Conservation (phyloP, 2,113 vertebrate species). For the Bungarus multicinctus region DNA sequence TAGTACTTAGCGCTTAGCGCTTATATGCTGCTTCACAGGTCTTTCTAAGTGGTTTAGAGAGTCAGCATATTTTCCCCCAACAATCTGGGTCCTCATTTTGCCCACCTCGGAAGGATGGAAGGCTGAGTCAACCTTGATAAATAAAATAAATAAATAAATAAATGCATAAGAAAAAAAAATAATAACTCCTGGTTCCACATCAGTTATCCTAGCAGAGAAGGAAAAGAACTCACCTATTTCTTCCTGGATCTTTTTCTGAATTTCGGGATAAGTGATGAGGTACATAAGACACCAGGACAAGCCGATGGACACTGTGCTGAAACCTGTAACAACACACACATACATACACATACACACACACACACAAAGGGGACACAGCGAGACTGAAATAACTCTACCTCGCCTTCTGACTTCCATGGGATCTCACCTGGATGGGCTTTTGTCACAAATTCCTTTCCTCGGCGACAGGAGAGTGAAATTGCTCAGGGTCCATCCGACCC, state of each 20-base stretch:
- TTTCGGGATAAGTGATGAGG: constrained; percentile 72
- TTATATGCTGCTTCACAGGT: too few species aligned
- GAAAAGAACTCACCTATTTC: constrained; percentile 79
- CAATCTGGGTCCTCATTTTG: too few species aligned
- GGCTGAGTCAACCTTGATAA: too few species aligned
- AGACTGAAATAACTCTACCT: not conserved
- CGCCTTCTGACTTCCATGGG: not conserved
- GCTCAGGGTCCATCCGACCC: not conserved
- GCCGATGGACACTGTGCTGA: constrained; percentile 84
- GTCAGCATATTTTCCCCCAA: too few species aligned
- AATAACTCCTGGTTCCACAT: not conserved
- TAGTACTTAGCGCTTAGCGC: too few species aligned
- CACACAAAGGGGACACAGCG: not conserved
- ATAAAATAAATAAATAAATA: not conserved
- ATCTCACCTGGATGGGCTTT: not conserved
- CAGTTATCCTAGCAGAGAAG: not conserved
- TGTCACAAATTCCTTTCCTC: not conserved
- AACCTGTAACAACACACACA: constrained; percentile 72
- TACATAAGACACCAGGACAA: constrained; percentile 90
- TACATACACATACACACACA: not conserved
- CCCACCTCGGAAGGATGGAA: too few species aligned
- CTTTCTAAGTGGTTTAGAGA: too few species aligned
- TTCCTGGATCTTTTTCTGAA: constrained; percentile 81
- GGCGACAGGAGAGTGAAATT: not conserved
- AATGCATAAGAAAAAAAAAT: not conserved